Percentiles rank a stretch among this genome's conserved stretches.
These are phyloP conservation scores for Eupithecia abbreviata DNA, from an alignment of 2,888 invertebrate species.

Conservation along the genomic window DNA sequence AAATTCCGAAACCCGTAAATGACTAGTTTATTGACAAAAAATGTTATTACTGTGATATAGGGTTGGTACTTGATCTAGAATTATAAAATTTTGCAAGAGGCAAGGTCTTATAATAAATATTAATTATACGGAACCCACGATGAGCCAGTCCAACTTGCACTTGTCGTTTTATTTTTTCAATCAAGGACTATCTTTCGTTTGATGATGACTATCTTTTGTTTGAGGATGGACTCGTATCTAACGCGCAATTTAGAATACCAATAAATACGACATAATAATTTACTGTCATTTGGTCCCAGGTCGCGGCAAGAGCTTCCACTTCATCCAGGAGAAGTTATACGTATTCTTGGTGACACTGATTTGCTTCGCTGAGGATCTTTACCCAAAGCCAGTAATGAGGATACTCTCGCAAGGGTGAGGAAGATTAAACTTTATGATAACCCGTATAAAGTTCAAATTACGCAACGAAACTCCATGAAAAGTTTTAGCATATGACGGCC, in stretches of 20 bases:
- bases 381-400: conserved; percentile 83
- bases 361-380: conserved; percentile 84
- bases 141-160: too few species aligned
- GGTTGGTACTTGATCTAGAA: too few species aligned
- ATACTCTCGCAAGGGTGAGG: conserved; percentile 76
- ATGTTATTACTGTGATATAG: too few species aligned
- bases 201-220: too few species aligned
- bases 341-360: conserved; percentile 82
- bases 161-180: neutral
- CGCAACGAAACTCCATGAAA: neutral
- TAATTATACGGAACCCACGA: too few species aligned
- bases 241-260: neutral
- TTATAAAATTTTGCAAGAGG: too few species aligned
- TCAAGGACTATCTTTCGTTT: neutral
- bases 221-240: too few species aligned
- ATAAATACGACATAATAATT: neutral
- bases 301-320: conserved; percentile 81
- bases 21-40: too few species aligned
- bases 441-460: neutral
- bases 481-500: conserved; percentile 1
- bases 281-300: conserved; percentile 61
- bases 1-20: too few species aligned
- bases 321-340: conserved; percentile 81
- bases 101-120: too few species aligned
- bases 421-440: neutral